phyloP scores from a whole-genome alignment of 2,113 vertebrate genomes.

The Chionis minor region DNA sequence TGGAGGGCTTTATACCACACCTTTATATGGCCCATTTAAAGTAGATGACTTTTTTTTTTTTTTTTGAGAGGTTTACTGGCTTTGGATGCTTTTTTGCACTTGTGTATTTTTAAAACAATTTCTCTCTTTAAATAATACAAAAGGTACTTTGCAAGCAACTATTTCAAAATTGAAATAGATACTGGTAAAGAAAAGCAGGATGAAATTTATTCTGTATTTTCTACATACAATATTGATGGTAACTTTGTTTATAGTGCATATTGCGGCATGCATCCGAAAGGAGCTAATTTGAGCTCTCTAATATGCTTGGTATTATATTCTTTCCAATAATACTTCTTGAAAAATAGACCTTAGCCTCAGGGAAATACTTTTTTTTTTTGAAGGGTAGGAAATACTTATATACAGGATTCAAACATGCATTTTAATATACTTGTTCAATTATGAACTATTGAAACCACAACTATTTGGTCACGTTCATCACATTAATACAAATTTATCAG shows the following conservation, averaged over 20 bases:
- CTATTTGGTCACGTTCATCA: background rate
- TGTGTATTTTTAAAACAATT: background rate
- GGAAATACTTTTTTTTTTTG: background rate
- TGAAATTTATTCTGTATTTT: background rate
- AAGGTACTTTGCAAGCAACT: background rate
- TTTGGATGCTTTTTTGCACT: conserved; percentile 73
- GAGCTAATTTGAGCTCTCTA: background rate
- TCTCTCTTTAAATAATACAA: background rate
- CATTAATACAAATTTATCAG: background rate
- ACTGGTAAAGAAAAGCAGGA: background rate
- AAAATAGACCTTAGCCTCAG: background rate
- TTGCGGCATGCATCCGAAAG: background rate
- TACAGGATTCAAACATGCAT: background rate
- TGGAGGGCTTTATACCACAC: background rate
- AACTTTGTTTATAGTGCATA: background rate
- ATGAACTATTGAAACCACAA: conserved; percentile 4
- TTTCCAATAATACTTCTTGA: background rate
- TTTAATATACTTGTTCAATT: background rate
- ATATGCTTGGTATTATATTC: background rate
- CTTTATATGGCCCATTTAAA: background rate
- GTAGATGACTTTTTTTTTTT: background rate
- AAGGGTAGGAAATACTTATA: background rate
- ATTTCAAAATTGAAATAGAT: background rate
- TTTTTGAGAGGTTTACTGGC: conserved; percentile 64
- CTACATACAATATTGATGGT: background rate